A percentile compares a stretch with the other conserved stretches of the same genome.
Conservation (phyloP, 2,113 vertebrate genomes). For the Arizona elegans region DNA sequence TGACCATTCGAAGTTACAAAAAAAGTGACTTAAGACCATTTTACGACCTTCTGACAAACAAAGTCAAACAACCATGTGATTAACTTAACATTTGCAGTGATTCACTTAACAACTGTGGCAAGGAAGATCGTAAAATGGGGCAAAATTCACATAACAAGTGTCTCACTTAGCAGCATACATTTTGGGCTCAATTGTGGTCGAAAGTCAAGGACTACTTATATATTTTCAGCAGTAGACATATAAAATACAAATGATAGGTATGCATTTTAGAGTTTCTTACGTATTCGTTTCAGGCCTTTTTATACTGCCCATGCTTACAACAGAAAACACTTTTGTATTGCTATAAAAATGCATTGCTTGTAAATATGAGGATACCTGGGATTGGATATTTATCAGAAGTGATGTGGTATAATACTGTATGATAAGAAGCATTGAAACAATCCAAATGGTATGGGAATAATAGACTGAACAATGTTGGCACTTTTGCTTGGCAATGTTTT, state of each 20-base stretch:
- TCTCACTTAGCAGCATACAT: background rate
- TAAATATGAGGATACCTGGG: background rate
- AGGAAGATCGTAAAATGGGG: background rate
- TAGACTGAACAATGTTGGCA: background rate
- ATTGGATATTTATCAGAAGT: background rate
- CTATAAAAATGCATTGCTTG: background rate
- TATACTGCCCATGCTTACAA: background rate
- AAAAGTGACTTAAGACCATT: background rate
- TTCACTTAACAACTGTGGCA: background rate
- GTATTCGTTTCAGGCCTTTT: background rate
- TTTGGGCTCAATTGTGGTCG: background rate
- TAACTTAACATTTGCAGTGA: background rate
- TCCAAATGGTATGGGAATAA: background rate
- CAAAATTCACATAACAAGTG: background rate
- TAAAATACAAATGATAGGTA: background rate
- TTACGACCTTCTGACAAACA: background rate
- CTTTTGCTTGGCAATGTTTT: background rate
- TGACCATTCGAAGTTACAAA: background rate
- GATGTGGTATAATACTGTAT: background rate
- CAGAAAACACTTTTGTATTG: background rate
- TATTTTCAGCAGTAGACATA: background rate
- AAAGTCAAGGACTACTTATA: background rate
- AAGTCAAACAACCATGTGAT: background rate
- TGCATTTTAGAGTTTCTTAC: background rate
- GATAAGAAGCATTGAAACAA: background rate